Percentiles rank a stretch among this genome's conserved stretches.
Evolutionary conservation across 2,888 invertebrate species (phyloP).

Genomic region (Theretra japonica): DNA sequence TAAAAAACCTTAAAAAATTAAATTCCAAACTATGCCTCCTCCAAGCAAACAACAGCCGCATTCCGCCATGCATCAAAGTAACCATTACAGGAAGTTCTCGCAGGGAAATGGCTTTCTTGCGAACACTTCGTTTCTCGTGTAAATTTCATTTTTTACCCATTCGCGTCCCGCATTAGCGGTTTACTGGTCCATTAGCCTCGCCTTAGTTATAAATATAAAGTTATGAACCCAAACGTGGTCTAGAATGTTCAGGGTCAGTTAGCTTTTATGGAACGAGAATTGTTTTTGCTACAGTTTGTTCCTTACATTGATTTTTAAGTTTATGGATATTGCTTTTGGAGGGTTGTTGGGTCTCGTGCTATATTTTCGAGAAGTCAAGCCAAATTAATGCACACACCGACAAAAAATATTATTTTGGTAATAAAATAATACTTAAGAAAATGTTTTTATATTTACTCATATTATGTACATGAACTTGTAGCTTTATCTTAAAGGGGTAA

Average conservation of each 20-base stretch:
- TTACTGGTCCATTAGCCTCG: slow-evolving; percentile 37
- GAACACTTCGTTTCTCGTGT: slow-evolving; percentile 70
- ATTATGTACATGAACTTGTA: no score
- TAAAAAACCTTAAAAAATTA: neutral
- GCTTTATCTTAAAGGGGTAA: no score
- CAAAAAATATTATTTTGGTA: no score
- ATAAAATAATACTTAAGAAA: no score
- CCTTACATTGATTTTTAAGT: neutral
- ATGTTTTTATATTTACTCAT: no score
- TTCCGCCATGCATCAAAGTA: slow-evolving; percentile 45
- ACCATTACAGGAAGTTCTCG: slow-evolving; percentile 63
- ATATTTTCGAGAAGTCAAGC: no score
- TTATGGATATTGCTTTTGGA: neutral
- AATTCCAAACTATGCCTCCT: slow-evolving; percentile 36
- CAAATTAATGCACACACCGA: no score
- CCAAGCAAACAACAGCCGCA: slow-evolving; percentile 35
- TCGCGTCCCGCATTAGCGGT: slow-evolving; percentile 39
- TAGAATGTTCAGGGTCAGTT: slow-evolving; percentile 5
- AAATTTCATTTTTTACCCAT: slow-evolving; percentile 71
- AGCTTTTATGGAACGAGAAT: neutral
- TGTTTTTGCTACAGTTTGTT: slow-evolving; percentile 6
- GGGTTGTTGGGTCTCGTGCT: no score
- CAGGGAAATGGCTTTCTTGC: slow-evolving; percentile 67
- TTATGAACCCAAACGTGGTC: slow-evolving; percentile 18
- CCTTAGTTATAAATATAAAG: slow-evolving; percentile 20